Base-by-base conservation (phyloP, 2,888 invertebrate genomes). In the Ceramica pisi region DNA sequence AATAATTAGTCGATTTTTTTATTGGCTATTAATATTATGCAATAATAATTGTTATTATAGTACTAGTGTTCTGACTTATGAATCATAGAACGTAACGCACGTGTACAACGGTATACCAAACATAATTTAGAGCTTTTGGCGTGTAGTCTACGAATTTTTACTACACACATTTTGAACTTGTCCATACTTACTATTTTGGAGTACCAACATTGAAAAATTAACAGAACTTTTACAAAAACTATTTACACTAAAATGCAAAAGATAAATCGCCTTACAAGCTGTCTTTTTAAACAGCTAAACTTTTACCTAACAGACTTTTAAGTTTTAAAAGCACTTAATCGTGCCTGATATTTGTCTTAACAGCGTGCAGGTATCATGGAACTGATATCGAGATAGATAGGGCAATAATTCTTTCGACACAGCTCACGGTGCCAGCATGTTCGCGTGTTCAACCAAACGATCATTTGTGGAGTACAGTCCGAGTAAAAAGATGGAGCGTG, bases 391-490 rank as follows among this genome's bases (percentile, higher is more conserved):
- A 83, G 81, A 86, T 82, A 80, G 83, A 80, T 86, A 81, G 72
- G 81, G 84, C 76, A 81, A 84, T 84, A 83, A 84, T 84, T 84
- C 84, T 84, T 84, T 86, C 86, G 66, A 75, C 78, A 75, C 81
- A 83, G 73, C 86, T 86, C 78, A 86, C 84, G 84, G 78, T 76
- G 83, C 84, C 85, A 84, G 83, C 89, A 89, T 89, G 90, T 90
- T 92, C 83, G 92, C 92, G 91, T 92, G 91, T 89, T 88, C 87
- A 87, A 90, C 89, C 88, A 85, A 91, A 92, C 88, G 91, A 90
- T 91, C 89, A 90, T 90, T 92, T 90, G 88, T 88, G 82, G 89
- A 89, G 92, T 91, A 92, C 82, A 72, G 91, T 83, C 64, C 64
- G 87, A 86, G 87, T 70, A 86, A 83, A 77, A 88, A 77, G 61